A percentile compares a stretch with the other conserved stretches of the same genome.
These are phyloP conservation scores for Elephas maximus DNA, from an alignment of 2,113 vertebrate genomes.

Conservation along the genomic window DNA sequence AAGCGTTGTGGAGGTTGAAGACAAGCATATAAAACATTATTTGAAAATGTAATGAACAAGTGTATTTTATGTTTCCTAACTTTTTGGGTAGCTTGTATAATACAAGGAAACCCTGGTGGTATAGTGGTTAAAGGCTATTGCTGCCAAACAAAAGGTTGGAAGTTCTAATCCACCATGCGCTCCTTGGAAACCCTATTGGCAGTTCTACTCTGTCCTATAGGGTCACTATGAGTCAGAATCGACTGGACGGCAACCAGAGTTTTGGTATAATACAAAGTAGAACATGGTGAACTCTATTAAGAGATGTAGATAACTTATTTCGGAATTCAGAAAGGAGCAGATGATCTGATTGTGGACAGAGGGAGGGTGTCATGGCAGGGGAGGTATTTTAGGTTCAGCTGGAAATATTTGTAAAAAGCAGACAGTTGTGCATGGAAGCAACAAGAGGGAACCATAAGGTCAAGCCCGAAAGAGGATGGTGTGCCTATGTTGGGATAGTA, in stretches of 20 bases:
- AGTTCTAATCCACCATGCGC: too few relatives aligned
- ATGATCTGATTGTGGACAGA: constrained; percentile 27
- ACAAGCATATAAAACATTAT: constrained; percentile 44
- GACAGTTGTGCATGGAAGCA: constrained; percentile 27
- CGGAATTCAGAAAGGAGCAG: constrained; percentile 9
- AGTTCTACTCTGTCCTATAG: too few relatives aligned
- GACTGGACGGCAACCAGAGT: too few relatives aligned
- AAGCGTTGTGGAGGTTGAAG: not conserved
- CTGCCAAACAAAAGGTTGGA: too few relatives aligned
- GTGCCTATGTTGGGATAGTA: not conserved
- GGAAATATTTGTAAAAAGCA: constrained; percentile 29
- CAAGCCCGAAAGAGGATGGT: not conserved
- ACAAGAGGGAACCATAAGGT: not conserved
- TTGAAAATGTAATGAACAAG: constrained; percentile 24
- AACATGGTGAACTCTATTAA: not conserved
- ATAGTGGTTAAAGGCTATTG: too few relatives aligned
- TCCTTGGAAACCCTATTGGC: too few relatives aligned
- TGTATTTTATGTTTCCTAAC: not conserved
- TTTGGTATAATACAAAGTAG: not conserved
- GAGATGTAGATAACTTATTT: not conserved
- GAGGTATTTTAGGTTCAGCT: constrained; percentile 34
- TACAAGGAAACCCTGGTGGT: too few relatives aligned
- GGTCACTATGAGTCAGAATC: too few relatives aligned
- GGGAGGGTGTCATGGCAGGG: not conserved
- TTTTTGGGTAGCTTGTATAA: not conserved